Percentiles rank a stretch among this genome's conserved stretches.
phyloP scores from a whole-genome alignment of 2,797 vertebrate genomes.

The Esox masquinongy region DNA sequence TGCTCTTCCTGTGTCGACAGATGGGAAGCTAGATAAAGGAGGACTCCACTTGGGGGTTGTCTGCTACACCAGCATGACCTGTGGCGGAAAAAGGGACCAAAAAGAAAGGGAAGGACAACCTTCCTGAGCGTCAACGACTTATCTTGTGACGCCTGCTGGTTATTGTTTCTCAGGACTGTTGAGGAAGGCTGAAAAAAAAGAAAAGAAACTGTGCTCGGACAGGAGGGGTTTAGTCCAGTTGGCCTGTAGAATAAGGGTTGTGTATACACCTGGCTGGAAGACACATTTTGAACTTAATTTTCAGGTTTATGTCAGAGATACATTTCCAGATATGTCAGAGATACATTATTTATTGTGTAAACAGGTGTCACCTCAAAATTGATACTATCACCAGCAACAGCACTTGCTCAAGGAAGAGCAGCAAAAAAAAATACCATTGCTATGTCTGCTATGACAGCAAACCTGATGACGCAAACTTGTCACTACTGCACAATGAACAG shows the following conservation, averaged over 20 bases:
- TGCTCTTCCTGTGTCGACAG: constrained; percentile 50
- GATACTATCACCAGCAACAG: too few relatives aligned
- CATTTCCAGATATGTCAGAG: too few relatives aligned
- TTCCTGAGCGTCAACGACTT: constrained; percentile 74
- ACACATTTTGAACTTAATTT: background rate
- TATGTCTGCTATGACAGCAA: background rate
- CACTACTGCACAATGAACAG: too few relatives aligned
- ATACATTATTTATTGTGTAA: too few relatives aligned
- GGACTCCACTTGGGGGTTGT: constrained; percentile 29
- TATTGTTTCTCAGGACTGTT: constrained; percentile 72
- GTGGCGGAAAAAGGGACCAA: constrained; percentile 61
- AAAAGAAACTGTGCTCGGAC: constrained; percentile 23
- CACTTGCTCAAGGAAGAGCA: too few relatives aligned
- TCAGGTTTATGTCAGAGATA: background rate
- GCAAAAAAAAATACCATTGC: background rate
- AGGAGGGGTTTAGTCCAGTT: constrained; percentile 17
- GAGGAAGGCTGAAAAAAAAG: constrained; percentile 45
- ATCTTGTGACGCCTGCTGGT: constrained; percentile 71
- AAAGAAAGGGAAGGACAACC: constrained; percentile 75
- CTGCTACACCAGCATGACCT: constrained; percentile 54
- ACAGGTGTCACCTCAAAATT: too few relatives aligned
- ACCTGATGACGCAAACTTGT: background rate
- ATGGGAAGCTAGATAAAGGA: constrained; percentile 39
- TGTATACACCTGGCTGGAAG: constrained; percentile 13
- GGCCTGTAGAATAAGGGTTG: background rate